Conservation (phyloP, 2,797 vertebrate genomes). For the Tympanoctomys barrerae region DNA sequence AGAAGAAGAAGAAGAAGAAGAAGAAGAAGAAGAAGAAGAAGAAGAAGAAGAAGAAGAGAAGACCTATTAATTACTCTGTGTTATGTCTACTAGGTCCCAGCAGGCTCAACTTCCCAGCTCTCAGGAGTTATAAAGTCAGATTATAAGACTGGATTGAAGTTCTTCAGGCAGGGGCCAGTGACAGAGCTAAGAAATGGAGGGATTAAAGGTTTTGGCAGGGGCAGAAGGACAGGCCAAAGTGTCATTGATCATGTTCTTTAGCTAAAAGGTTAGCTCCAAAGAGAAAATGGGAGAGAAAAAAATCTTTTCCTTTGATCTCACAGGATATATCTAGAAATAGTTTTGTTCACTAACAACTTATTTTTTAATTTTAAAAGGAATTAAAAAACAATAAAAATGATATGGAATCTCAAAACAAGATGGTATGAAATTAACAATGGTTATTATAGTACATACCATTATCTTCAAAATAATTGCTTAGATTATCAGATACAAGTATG, state of each 20-base stretch:
- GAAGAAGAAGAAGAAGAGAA: too few relatives aligned
- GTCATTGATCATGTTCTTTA: neutral
- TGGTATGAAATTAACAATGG: too few relatives aligned
- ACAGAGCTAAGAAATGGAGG: too few relatives aligned
- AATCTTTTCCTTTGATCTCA: slow-evolving; percentile 45
- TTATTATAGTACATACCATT: too few relatives aligned
- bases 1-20: too few relatives aligned
- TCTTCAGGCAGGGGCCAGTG: neutral
- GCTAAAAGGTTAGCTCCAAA: neutral
- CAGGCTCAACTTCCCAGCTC: neutral
- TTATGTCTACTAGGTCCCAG: neutral
- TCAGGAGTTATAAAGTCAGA: neutral
- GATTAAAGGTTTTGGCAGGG: neutral
- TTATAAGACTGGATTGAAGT: neutral
- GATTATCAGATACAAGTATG: too few relatives aligned
- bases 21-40: too few relatives aligned
- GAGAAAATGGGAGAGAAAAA: neutral
- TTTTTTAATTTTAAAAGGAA: too few relatives aligned
- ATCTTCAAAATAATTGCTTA: too few relatives aligned
- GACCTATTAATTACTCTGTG: neutral
- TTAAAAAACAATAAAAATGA: too few relatives aligned
- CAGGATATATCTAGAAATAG: neutral
- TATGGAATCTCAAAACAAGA: too few relatives aligned
- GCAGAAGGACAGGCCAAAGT: neutral
- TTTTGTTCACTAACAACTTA: neutral